These are phyloP conservation scores for Cyprinodon tularosa DNA, from an alignment of 2,113 vertebrate species.

Conservation along the genomic window DNA sequence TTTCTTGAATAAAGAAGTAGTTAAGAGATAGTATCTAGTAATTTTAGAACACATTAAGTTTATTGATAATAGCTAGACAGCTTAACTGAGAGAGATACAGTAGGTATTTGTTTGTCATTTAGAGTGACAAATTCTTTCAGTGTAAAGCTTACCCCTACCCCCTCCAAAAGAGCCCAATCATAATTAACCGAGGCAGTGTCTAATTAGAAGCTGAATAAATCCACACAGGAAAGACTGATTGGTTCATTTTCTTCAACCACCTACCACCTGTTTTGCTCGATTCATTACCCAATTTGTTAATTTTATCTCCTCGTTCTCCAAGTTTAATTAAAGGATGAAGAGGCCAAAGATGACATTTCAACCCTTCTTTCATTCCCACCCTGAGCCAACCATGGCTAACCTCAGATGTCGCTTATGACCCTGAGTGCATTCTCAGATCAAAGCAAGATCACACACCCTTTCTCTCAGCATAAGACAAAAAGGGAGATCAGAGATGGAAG, in stretches of 20 bases:
- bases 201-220: slow-evolving; percentile 84
- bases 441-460: not conserved
- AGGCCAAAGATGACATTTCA: slow-evolving; percentile 79
- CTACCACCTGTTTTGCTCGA: slow-evolving; percentile 83
- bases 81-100: slow-evolving; percentile 42
- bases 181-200: slow-evolving; percentile 84
- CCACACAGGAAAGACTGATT: slow-evolving; percentile 82
- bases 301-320: slow-evolving; percentile 78
- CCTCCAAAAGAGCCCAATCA: slow-evolving; percentile 78
- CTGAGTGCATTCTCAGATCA: not conserved
- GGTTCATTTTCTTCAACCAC: slow-evolving; percentile 82
- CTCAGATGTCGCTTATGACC: slow-evolving; percentile 42
- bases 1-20: not conserved
- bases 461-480: slow-evolving; percentile 5
- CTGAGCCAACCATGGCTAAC: slow-evolving; percentile 58
- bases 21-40: not conserved
- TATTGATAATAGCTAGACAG: slow-evolving; percentile 20
- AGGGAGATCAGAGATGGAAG: slow-evolving; percentile 1
- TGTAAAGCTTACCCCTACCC: slow-evolving; percentile 32
- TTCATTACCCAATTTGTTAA: slow-evolving; percentile 85
- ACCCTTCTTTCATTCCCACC: slow-evolving; percentile 68
- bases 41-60: slow-evolving; percentile 5
- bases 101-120: slow-evolving; percentile 75
- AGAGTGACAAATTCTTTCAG: slow-evolving; percentile 71
- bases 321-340: slow-evolving; percentile 81